These are phyloP conservation scores for Ceratina japonica DNA, from an alignment of 1,140 invertebrate species.

Conservation along the genomic window DNA sequence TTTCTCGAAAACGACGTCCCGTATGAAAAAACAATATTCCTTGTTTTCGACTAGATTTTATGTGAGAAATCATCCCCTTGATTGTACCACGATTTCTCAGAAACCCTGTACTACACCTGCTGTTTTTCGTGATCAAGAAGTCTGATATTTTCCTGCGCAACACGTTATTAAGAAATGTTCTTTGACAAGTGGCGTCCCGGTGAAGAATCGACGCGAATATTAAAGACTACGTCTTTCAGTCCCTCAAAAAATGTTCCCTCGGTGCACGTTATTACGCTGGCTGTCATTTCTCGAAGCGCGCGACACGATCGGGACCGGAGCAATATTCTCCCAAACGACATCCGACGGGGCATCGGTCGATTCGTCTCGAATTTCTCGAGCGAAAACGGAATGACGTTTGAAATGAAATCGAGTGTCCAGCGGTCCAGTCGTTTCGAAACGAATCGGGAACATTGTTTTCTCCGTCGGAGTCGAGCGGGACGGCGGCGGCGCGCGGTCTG, in stretches of 20 bases:
- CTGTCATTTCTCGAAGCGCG: background rate
- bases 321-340: background rate
- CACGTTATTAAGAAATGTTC: too few species aligned
- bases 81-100: too few species aligned
- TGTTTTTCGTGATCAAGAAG: too few species aligned
- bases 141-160: too few species aligned
- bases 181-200: background rate
- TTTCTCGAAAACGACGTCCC: too few species aligned
- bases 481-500: too few species aligned
- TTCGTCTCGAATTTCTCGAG: conserved; percentile 23
- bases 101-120: too few species aligned
- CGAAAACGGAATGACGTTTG: conserved; percentile 17
- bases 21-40: too few species aligned
- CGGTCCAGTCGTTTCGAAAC: too few species aligned
- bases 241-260: background rate
- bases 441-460: background rate
- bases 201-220: conserved; percentile 1
- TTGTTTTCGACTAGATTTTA: too few species aligned
- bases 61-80: too few species aligned
- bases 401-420: too few species aligned
- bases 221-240: background rate
- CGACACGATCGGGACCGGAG: background rate
- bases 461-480: background rate
- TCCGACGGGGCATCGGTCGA: background rate
- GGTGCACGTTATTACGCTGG: background rate